Base-by-base conservation (phyloP, 2,113 vertebrate genomes). In the Acinonyx jubatus region DNA sequence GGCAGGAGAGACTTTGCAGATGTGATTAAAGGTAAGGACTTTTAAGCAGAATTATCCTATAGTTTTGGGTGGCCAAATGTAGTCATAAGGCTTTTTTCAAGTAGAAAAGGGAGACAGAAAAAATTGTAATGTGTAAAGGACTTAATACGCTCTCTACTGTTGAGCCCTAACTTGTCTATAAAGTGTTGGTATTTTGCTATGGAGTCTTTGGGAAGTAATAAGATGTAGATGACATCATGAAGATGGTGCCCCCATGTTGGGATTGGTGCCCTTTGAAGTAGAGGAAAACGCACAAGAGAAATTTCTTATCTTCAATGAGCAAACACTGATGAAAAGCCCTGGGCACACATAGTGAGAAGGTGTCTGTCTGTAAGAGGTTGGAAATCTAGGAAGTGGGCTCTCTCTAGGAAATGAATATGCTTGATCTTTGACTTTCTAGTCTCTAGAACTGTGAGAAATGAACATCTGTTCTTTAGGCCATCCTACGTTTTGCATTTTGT, bases 161-260 rank as follows among this genome's bases (percentile, higher is more conserved):
- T 71, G 29, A 83, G 5, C 13, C 5, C 19, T 61, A 76, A 33
- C 1, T 3, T 0, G 1, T 31, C 25, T 0, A 4, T 25, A 41
- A 5, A 25, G 4, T 63, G 13, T 52, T 57, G 2, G 8, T 19
- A 18, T 52, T 29, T 38, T 41, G 14, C 57, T 16, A 18, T 23
- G 10, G 5, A 0, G 16, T 1, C 11, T 86, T 68, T 52, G 23
- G 7, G 21, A 61, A 18, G 33, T 50, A 45, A 63, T 36, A n/a
- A 29, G 4, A 12, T 29, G 76, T 31, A 91, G 65, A 31, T 33
- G 15, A 41, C 25, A 1, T 10, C 4, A 23, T 63, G 31, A 85
- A 11, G 2, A 16, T 31, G 1, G 7, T 36, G 4, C 1, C 18
- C 12, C 19, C 4, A n/a, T 27, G 3, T 45, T 33, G 57, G 1